phyloP scores from a whole-genome alignment of 2,113 vertebrate genomes.

The Sapayoa aenigma region DNA sequence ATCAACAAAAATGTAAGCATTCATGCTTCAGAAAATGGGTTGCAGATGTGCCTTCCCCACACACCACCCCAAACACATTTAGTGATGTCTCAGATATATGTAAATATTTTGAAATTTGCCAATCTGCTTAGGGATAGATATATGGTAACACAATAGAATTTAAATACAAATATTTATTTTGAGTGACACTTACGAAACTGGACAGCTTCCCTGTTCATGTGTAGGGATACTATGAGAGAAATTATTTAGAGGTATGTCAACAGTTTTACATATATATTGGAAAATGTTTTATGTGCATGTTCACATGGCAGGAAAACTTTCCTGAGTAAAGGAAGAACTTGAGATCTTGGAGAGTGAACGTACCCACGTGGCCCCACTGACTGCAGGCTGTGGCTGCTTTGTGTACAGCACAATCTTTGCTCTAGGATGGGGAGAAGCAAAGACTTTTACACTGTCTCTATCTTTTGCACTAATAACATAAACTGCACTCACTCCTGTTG shows the following conservation, averaged over 20 bases:
- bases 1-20: conserved; percentile 1
- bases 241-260: background rate
- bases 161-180: background rate
- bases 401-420: background rate
- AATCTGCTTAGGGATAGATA: background rate
- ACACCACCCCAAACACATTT: background rate
- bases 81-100: background rate
- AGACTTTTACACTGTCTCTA: background rate
- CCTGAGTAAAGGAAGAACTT: background rate
- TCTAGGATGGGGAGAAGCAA: background rate
- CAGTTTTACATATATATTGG: background rate
- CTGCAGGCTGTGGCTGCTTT: background rate
- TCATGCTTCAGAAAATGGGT: background rate
- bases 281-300: background rate
- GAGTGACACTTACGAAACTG: background rate
- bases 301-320: background rate
- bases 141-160: background rate
- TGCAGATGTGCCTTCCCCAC: background rate
- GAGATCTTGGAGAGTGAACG: background rate
- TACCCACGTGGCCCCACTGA: rapidly evolving
- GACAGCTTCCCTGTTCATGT: background rate
- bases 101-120: conserved; percentile 16
- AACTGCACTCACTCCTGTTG: background rate
- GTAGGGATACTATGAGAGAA: background rate
- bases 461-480: background rate